Evolutionary conservation across 2,113 vertebrate genomes (phyloP).

Genomic region (Colossoma macropomum): DNA sequence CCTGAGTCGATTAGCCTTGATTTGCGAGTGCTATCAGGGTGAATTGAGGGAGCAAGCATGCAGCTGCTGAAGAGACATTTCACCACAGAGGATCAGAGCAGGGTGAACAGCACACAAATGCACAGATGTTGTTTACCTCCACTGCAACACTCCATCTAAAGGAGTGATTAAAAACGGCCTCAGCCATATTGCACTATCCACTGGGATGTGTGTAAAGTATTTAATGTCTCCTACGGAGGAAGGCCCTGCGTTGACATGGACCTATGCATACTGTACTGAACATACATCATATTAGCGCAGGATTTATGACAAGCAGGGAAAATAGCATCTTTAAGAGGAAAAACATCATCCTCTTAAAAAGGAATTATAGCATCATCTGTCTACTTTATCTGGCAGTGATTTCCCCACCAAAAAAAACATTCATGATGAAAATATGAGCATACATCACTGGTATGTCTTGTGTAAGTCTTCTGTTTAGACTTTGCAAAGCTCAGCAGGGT

Average conservation of each 20-base stretch:
- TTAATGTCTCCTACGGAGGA: background rate
- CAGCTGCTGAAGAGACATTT: conserved; percentile 59
- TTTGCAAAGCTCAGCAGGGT: background rate
- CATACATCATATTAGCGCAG: background rate
- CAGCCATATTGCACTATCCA: conserved; percentile 48
- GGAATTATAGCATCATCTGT: background rate
- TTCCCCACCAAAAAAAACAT: background rate
- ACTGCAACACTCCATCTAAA: conserved; percentile 47
- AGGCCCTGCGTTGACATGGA: background rate
- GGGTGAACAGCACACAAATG: conserved; percentile 36
- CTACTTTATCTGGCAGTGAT: background rate
- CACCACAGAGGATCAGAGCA: conserved; percentile 54
- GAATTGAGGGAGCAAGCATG: conserved; percentile 13
- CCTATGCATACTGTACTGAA: background rate
- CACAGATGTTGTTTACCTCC: conserved; percentile 70
- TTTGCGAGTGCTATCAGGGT: conserved; percentile 21
- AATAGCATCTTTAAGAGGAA: background rate
- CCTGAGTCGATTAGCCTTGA: conserved; percentile 20
- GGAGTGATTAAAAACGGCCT: conserved; percentile 49
- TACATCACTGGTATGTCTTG: background rate
- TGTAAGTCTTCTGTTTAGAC: background rate
- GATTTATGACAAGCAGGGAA: background rate
- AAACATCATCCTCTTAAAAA: background rate
- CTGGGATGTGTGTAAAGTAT: conserved; percentile 21
- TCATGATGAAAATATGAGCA: background rate